A percentile compares a stretch with the other conserved stretches of the same genome.
phyloP scores from a whole-genome alignment of 2,113 vertebrate species.

The Actinemys pallida region DNA sequence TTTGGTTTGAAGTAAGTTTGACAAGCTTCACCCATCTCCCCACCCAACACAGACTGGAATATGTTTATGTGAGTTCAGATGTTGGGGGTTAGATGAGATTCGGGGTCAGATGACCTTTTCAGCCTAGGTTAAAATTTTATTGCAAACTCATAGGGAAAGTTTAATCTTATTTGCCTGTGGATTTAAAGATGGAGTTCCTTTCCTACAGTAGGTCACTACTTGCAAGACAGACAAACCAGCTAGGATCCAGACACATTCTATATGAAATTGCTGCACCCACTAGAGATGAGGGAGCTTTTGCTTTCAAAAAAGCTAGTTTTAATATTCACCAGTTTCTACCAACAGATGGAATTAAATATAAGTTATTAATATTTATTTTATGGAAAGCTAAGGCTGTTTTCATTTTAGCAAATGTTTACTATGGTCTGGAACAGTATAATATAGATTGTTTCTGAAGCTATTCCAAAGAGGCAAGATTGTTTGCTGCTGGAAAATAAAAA shows the following conservation, averaged over 20 bases:
- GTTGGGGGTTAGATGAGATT: conserved; percentile 44
- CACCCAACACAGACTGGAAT: background rate
- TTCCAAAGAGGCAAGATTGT: conserved; percentile 1
- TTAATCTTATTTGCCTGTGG: conserved; percentile 24
- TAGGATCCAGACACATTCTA: background rate
- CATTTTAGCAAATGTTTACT: conserved; percentile 2
- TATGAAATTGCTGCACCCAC: background rate
- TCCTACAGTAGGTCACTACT: conserved; percentile 15
- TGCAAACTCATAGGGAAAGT: conserved; percentile 36
- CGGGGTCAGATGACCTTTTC: conserved; percentile 14
- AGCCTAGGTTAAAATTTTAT: conserved; percentile 45
- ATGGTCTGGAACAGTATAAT: background rate
- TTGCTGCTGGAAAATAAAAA: conserved; percentile 24
- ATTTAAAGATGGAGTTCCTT: conserved; percentile 64
- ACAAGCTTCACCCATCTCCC: background rate
- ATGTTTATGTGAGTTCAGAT: conserved; percentile 32
- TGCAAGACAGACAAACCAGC: background rate
- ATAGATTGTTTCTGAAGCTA: background rate
- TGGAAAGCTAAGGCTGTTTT: background rate
- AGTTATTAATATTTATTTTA: background rate
- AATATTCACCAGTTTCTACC: background rate
- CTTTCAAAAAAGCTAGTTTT: background rate
- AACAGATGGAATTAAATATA: background rate
- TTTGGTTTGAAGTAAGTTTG: conserved; percentile 48
- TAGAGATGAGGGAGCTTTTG: background rate